Conservation (phyloP, 2,888 invertebrate species). For the Trichacis sp. region DNA sequence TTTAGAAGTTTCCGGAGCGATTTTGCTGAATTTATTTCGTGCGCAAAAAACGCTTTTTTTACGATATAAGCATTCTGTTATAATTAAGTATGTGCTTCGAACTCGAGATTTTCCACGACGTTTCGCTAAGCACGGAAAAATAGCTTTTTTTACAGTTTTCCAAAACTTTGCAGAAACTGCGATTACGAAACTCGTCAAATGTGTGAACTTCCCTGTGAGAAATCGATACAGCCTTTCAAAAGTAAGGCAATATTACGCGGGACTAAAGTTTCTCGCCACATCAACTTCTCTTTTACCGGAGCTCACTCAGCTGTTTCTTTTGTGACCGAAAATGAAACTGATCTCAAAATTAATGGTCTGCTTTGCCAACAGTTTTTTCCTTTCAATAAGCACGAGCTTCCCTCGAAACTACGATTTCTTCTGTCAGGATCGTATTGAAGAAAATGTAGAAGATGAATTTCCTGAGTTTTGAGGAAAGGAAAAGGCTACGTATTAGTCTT, state of each 20-base stretch:
- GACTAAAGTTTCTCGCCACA: background rate
- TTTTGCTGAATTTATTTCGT: too few species aligned
- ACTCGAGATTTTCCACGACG: too few species aligned
- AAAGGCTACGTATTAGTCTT: background rate
- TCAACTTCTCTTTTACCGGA: background rate
- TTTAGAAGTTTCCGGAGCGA: too few species aligned
- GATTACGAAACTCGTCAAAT: constrained; percentile 4
- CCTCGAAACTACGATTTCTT: too few species aligned
- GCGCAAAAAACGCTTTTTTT: too few species aligned
- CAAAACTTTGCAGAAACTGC: background rate
- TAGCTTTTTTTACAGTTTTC: background rate
- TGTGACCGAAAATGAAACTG: background rate
- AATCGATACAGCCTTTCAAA: background rate
- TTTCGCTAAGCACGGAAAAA: too few species aligned
- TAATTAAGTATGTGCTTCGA: too few species aligned
- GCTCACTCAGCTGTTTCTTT: background rate
- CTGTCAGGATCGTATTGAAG: too few species aligned
- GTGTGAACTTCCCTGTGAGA: background rate
- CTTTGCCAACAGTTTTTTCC: background rate
- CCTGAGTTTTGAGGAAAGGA: too few species aligned
- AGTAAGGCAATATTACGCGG: constrained; percentile 1
- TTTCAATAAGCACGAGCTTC: too few species aligned
- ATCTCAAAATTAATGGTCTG: constrained; percentile 1
- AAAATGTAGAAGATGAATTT: too few species aligned
- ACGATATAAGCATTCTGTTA: too few species aligned